A percentile compares a stretch with the other conserved stretches of the same genome.
Conservation (phyloP, 2,797 vertebrate species). For the Sebastes trivittatus region DNA sequence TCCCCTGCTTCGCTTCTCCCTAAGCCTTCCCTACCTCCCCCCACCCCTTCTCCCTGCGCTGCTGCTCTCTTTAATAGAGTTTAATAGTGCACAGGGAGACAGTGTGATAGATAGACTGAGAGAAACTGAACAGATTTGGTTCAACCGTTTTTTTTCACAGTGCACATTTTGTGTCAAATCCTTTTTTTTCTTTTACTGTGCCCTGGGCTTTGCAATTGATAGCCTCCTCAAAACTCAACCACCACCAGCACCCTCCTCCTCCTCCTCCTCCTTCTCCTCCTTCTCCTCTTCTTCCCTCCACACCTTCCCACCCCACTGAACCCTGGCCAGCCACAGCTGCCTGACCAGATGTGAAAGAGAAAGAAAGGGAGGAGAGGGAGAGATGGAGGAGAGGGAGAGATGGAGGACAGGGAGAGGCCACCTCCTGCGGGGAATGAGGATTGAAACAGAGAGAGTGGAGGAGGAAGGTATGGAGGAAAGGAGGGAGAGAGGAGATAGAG, state of each 20-base stretch:
- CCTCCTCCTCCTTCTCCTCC: background rate
- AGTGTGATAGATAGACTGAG: slow-evolving; percentile 85
- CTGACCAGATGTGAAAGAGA: slow-evolving; percentile 93
- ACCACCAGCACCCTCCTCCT: slow-evolving; percentile 30
- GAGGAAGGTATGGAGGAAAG: slow-evolving; percentile 48
- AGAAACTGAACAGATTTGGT: slow-evolving; percentile 78
- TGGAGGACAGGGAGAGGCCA: slow-evolving; percentile 84
- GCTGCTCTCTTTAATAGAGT: slow-evolving; percentile 81
- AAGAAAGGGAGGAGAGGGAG: slow-evolving; percentile 70
- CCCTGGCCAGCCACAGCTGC: slow-evolving; percentile 97
- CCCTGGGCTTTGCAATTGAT: slow-evolving; percentile 99
- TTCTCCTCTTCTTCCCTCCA: slow-evolving; percentile 78
- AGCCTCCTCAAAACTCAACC: slow-evolving; percentile 88
- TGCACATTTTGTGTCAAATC: slow-evolving; percentile 76
- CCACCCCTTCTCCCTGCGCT: slow-evolving; percentile 63
- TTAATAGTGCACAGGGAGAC: slow-evolving; percentile 82
- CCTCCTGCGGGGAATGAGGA: slow-evolving; percentile 92
- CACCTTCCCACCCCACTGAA: slow-evolving; percentile 89
- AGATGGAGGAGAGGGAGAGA: slow-evolving; percentile 71
- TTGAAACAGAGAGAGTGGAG: slow-evolving; percentile 85
- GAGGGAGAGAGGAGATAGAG: slow-evolving; percentile 17
- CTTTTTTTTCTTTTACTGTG: slow-evolving; percentile 88
- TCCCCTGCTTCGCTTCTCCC: slow-evolving; percentile 73
- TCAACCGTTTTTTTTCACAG: slow-evolving; percentile 71
- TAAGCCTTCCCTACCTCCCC: slow-evolving; percentile 30